Percentiles rank a stretch among this genome's conserved stretches.
Evolutionary conservation across 2,797 vertebrate species (phyloP).

Genomic region (Pygocentrus nattereri): DNA sequence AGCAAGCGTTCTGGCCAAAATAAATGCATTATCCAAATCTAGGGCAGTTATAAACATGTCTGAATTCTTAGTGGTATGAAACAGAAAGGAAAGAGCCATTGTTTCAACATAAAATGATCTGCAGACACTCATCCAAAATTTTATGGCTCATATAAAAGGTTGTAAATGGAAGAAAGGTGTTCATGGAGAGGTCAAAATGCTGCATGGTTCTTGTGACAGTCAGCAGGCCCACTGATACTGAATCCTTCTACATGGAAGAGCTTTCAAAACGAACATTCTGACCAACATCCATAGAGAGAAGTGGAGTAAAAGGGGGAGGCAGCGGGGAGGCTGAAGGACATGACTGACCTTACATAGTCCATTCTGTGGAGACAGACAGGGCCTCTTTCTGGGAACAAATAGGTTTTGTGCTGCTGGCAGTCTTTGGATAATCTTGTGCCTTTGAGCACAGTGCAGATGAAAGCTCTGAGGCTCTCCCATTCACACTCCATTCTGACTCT

Average conservation of each 20-base stretch:
- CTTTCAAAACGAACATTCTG: not conserved
- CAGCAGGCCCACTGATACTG: not conserved
- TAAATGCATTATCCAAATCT: too few species aligned
- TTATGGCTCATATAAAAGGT: not conserved
- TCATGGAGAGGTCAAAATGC: not conserved
- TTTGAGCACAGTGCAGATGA: constrained; percentile 33
- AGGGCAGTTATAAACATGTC: too few species aligned
- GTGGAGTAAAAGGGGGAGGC: not conserved
- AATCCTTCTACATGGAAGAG: not conserved
- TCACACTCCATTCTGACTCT: constrained; percentile 17
- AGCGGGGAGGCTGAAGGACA: not conserved
- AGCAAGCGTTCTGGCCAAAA: too few species aligned
- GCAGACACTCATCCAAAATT: not conserved
- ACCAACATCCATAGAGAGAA: constrained; percentile 2
- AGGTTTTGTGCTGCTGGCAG: constrained; percentile 35
- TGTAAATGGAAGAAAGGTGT: not conserved
- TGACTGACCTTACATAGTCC: not conserved
- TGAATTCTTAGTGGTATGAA: too few species aligned
- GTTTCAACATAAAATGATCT: not conserved
- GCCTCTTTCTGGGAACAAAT: constrained; percentile 33
- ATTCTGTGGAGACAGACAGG: constrained; percentile 5
- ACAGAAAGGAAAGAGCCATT: not conserved
- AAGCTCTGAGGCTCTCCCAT: constrained; percentile 25
- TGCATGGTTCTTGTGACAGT: not conserved
- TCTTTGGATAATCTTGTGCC: constrained; percentile 27